Evolutionary conservation across 2,888 invertebrate genomes (phyloP).

Genomic region (Scrobipalpa costella): DNA sequence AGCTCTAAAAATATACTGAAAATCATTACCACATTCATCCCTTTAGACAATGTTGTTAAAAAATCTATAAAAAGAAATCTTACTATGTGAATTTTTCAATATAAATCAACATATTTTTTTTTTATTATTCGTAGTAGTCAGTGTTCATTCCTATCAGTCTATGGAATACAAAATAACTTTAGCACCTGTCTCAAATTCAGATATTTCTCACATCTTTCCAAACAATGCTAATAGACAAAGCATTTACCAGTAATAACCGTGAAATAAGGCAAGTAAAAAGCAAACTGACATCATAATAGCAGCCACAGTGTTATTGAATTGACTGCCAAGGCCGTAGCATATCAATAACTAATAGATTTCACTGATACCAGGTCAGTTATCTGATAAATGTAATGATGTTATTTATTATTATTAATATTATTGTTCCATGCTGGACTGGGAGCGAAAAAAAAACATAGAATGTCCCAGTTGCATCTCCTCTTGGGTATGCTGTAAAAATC

Average conservation of each 20-base stretch:
- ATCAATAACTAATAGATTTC: conserved; percentile 19
- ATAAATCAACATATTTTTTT: too few relatives aligned
- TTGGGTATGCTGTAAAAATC: too few relatives aligned
- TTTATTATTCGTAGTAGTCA: too few relatives aligned
- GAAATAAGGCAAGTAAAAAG: not conserved
- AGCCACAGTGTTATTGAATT: conserved; percentile 4
- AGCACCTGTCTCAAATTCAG: conserved; percentile 3
- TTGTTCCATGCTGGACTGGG: too few relatives aligned
- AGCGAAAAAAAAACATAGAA: too few relatives aligned
- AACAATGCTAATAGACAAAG: conserved; percentile 5
- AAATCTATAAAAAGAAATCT: too few relatives aligned
- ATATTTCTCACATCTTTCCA: not conserved
- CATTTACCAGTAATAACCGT: not conserved
- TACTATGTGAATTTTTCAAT: too few relatives aligned
- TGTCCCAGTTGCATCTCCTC: too few relatives aligned
- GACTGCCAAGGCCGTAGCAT: conserved; percentile 11
- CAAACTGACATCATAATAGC: not conserved
- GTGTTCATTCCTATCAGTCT: too few relatives aligned
- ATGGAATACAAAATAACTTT: too few relatives aligned
- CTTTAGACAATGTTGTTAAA: not conserved
- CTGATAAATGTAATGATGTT: too few relatives aligned
- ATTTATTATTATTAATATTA: too few relatives aligned
- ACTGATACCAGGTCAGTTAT: not conserved
- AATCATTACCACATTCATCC: not conserved
- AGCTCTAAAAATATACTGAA: not conserved